These are phyloP conservation scores for Rhea pennata DNA, from an alignment of 2,113 vertebrate genomes.

Conservation along the genomic window DNA sequence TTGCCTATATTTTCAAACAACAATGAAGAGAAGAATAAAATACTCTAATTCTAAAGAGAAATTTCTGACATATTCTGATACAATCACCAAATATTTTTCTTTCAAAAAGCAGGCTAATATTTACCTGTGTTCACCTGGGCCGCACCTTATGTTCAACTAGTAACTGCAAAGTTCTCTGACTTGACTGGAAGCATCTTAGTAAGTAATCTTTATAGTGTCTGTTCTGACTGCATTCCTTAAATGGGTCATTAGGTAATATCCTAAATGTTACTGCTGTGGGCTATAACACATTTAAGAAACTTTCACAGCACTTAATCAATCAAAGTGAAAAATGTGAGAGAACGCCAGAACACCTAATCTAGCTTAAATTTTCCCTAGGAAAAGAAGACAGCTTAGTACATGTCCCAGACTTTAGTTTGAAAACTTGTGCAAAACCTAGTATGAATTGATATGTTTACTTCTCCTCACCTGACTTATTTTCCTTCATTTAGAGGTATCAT, in stretches of 20 bases:
- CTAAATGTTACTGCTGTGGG: neutral
- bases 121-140: neutral
- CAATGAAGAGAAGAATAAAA: neutral
- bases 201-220: neutral
- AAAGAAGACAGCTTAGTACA: neutral
- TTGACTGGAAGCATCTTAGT: neutral
- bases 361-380: neutral
- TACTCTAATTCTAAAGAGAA: neutral
- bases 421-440: neutral
- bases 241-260: neutral
- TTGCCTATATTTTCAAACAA: neutral
- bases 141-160: neutral
- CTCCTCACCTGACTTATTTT: neutral
- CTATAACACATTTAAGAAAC: neutral
- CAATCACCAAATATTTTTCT: neutral
- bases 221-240: neutral
- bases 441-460: neutral
- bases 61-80: neutral
- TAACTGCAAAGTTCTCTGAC: neutral
- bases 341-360: neutral
- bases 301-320: neutral
- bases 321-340: neutral
- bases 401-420: neutral
- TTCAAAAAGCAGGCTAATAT: neutral
- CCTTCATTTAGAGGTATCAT: neutral